Evolutionary conservation across 2,888 invertebrate species (phyloP), one percentile per base, ranked within the genome.

Genomic region (Lottia scabra): DNA sequence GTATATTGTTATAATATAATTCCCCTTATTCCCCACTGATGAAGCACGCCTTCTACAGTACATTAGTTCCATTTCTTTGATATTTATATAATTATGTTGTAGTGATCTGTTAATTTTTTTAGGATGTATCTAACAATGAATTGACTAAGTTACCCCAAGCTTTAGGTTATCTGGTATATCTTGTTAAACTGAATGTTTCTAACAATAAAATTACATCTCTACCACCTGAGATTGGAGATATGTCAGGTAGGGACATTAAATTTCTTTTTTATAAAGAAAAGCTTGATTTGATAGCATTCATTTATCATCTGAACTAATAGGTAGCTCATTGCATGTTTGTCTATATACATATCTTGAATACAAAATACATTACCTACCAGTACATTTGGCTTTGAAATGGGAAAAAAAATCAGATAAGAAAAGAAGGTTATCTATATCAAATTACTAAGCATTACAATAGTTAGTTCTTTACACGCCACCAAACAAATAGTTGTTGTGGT

Each of bases 171-270:
- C 91, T 97, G 83, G 92, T 91, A 73, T 93, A 92, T 67, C 81
- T 90, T 67, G 79, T 84, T 56, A 87, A 84, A 65, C 75, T 90
- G 4, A 89, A 90, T 79, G 75, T 88, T 5, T 86, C 89, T 67
- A 79, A 87, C 70, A 88, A 89, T 77, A 92, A 93, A 84, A 89
- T 97, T 89, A 91, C 91, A 80, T 90, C 89, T 75, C 89, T 97
- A 86, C 96, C 96, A 46, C 92, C 93, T 80, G 95, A 96, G 84
- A 93, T 96, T 16, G 85, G 86, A 46, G 78, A 92, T 77, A 90
- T 96, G 83, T 91, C 91, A 16, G 94, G 87, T 86, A 72, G 71
- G 80, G 65, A 5, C 64, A 15, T 23, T 10, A 15, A 43, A 10
- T 30, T 43, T 70, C 6, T 13, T 15, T 68, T 16, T 38, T 27